Percentiles rank a stretch among this genome's conserved stretches.
Conservation (phyloP, 1,140 invertebrate genomes). For the Nasonia vitripennis region DNA sequence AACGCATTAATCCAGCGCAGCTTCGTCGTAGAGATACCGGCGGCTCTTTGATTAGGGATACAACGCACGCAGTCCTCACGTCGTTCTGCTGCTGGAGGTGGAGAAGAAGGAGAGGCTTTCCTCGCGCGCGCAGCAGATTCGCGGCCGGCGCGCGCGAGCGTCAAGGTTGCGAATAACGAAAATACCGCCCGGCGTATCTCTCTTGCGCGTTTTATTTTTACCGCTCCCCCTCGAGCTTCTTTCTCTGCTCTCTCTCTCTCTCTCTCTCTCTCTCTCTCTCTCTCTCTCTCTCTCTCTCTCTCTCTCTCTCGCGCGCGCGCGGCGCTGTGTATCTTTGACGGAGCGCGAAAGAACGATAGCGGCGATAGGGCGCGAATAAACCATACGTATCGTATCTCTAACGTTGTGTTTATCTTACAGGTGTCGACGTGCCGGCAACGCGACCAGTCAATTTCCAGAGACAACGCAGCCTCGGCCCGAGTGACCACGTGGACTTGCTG, state of each 20-base stretch:
- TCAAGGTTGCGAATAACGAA: slow-evolving; percentile 39
- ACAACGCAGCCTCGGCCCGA: not conserved
- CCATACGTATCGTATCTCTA: not conserved
- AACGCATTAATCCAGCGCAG: not conserved
- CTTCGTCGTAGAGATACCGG: not conserved
- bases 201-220: slow-evolving; percentile 25
- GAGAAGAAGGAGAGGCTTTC: not conserved
- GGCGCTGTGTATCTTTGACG: not conserved
- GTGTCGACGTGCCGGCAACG: not conserved
- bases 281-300: too few relatives aligned
- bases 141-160: not conserved
- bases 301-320: not conserved
- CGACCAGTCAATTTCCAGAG: not conserved
- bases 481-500: slow-evolving; percentile 26
- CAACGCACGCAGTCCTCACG: not conserved
- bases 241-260: not conserved
- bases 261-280: too few relatives aligned
- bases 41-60: not conserved
- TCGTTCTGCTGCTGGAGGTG: not conserved
- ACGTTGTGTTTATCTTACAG: slow-evolving; percentile 11
- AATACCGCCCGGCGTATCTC: slow-evolving; percentile 15
- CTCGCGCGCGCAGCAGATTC: not conserved
- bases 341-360: not conserved
- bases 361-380: not conserved
- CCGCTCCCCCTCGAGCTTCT: not conserved